phyloP scores from a whole-genome alignment of 2,888 invertebrate species.

The Lacanobia oleracea region DNA sequence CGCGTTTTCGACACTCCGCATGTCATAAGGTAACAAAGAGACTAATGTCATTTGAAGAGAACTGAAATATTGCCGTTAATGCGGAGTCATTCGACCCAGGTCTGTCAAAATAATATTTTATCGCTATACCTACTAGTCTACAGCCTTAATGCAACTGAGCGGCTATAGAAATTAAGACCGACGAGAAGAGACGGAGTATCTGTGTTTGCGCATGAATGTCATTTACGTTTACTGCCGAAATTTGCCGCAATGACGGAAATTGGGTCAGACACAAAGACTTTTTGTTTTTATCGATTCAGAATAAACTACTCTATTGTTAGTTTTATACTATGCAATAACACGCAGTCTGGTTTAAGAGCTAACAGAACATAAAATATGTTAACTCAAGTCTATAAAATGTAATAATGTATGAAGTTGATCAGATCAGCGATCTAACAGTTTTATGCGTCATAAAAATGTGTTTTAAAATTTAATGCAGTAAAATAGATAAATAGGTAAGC shows the following conservation, averaged over 20 bases:
- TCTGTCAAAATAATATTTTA: too few relatives aligned
- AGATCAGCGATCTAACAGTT: constrained; percentile 9
- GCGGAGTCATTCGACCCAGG: constrained; percentile 12
- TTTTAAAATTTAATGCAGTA: constrained; percentile 23
- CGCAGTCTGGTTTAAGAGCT: neutral
- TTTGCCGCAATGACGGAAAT: too few relatives aligned
- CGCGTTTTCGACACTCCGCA: constrained; percentile 9
- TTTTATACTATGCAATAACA: neutral
- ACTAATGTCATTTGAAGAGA: constrained; percentile 18
- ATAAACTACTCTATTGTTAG: neutral
- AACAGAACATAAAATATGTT: constrained; percentile 12
- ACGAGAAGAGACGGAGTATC: too few relatives aligned
- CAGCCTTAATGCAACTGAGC: too few relatives aligned
- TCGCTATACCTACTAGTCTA: too few relatives aligned
- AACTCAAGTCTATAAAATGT: neutral
- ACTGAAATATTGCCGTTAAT: neutral
- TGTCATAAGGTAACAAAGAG: constrained; percentile 48
- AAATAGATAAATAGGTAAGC: constrained; percentile 3
- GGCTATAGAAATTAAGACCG: too few relatives aligned
- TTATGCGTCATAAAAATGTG: neutral
- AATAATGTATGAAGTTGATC: neutral
- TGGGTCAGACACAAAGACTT: too few relatives aligned
- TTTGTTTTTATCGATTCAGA: too few relatives aligned
- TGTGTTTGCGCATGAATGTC: too few relatives aligned
- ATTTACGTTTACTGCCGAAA: too few relatives aligned